Evolutionary conservation across 35 echinoderm and acorn worm genomes (phyloP).

Genomic region (Lytechinus variegatus): DNA sequence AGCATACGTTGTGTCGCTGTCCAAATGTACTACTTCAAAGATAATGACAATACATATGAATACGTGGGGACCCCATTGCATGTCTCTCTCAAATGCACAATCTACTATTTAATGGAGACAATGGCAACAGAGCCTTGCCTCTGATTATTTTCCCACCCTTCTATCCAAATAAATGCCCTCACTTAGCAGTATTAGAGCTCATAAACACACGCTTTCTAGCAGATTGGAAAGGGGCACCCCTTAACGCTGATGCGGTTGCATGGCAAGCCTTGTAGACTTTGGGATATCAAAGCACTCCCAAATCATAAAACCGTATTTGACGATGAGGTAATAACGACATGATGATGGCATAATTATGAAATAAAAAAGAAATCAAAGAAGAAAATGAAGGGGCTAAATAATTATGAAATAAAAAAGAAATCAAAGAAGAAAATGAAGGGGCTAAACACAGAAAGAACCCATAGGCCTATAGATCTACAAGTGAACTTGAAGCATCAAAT

Average conservation of each 20-base stretch:
- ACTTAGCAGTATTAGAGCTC: conserved; percentile 27
- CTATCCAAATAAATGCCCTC: conserved; percentile 53
- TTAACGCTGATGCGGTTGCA: background rate
- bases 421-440: background rate
- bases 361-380: background rate
- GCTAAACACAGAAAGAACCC: background rate
- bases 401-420: background rate
- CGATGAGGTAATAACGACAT: background rate
- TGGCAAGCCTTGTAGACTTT: background rate
- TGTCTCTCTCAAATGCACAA: background rate
- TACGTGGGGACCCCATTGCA: background rate
- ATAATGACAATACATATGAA: background rate
- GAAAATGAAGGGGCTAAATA: no score
- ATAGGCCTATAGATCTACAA: background rate
- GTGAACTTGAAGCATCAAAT: no score
- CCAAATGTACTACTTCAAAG: background rate
- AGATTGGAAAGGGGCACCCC: conserved; percentile 15
- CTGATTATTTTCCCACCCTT: conserved; percentile 49
- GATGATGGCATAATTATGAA: background rate
- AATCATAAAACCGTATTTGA: background rate
- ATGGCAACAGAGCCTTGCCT: background rate
- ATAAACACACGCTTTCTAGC: conserved; percentile 19
- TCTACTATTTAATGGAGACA: background rate
- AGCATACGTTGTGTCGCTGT: background rate
- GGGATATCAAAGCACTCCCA: background rate